phyloP scores from a whole-genome alignment of 2,113 vertebrate genomes.

The Misgurnus mizolepis region DNA sequence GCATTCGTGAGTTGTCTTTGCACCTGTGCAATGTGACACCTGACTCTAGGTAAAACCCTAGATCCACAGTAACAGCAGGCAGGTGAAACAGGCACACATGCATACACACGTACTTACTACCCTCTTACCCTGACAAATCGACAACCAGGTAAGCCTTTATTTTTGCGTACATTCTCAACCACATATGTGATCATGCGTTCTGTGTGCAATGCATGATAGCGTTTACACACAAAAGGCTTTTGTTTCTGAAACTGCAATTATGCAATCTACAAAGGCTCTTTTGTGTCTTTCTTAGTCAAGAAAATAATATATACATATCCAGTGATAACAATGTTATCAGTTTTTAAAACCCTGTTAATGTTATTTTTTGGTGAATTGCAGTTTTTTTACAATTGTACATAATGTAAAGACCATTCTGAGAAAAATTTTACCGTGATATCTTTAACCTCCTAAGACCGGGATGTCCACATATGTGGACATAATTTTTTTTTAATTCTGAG shows the following conservation, averaged over 20 bases:
- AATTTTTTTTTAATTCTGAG: too few species aligned
- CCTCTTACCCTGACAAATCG: slow-evolving; percentile 31
- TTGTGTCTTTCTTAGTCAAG: slow-evolving; percentile 10
- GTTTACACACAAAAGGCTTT: slow-evolving; percentile 46
- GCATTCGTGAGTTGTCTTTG: slow-evolving; percentile 53
- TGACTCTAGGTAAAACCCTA: slow-evolving; percentile 79
- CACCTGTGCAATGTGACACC: slow-evolving; percentile 70
- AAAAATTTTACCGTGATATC: too few species aligned
- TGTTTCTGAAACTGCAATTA: slow-evolving; percentile 41
- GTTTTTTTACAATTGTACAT: background rate
- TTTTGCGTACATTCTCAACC: slow-evolving; percentile 40
- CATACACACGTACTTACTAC: slow-evolving; percentile 52
- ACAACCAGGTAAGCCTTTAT: slow-evolving; percentile 70
- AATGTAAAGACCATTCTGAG: too few species aligned
- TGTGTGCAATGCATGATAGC: background rate
- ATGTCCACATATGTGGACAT: too few species aligned
- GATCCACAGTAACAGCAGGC: slow-evolving; percentile 77
- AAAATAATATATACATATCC: background rate
- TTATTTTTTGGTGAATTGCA: background rate
- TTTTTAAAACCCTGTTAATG: background rate
- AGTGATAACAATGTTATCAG: background rate
- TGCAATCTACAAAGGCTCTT: slow-evolving; percentile 17
- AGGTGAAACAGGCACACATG: slow-evolving; percentile 69
- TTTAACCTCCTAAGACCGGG: too few species aligned
- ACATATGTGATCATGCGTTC: background rate